Conservation (phyloP, 2,888 invertebrate species). For the Strigamia transsilvanica region DNA sequence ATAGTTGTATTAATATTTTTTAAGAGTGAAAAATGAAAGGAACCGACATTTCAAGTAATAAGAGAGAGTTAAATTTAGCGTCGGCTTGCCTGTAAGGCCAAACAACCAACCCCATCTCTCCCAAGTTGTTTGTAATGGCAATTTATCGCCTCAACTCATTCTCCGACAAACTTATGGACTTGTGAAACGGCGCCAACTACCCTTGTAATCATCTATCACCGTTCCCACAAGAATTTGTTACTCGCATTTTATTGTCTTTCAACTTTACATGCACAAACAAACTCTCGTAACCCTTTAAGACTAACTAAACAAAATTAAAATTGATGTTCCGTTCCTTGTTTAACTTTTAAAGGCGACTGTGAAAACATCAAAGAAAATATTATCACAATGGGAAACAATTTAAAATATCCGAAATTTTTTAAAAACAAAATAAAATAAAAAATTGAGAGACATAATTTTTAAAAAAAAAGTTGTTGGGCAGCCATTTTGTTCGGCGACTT, state of each 20-base stretch:
- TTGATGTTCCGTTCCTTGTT: not conserved
- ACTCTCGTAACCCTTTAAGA: not conserved
- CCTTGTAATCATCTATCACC: conserved; percentile 8
- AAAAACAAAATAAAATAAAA: too few relatives aligned
- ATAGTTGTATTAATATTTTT: too few relatives aligned
- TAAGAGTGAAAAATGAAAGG: not conserved
- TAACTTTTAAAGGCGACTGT: not conserved
- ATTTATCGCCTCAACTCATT: conserved; percentile 8
- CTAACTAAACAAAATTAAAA: conserved; percentile 8
- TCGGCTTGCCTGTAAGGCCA: not conserved
- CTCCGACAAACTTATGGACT: not conserved
- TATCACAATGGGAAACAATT: not conserved
- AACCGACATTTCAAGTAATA: not conserved
- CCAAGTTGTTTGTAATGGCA: conserved; percentile 8
- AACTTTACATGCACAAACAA: conserved; percentile 3
- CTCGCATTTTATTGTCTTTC: conserved; percentile 2
- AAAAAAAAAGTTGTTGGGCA: conserved; percentile 1
- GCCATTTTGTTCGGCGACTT: not conserved
- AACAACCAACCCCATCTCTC: not conserved
- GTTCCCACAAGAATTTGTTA: conserved; percentile 8
- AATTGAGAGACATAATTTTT: not conserved
- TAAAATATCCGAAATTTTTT: too few relatives aligned
- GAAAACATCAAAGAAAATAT: too few relatives aligned
- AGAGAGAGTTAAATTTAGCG: not conserved
- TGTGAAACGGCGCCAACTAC: conserved; percentile 8